Evolutionary conservation across 2,888 invertebrate species (phyloP), one percentile per base, ranked within the genome.

Genomic region (Lasioglossum morio): DNA sequence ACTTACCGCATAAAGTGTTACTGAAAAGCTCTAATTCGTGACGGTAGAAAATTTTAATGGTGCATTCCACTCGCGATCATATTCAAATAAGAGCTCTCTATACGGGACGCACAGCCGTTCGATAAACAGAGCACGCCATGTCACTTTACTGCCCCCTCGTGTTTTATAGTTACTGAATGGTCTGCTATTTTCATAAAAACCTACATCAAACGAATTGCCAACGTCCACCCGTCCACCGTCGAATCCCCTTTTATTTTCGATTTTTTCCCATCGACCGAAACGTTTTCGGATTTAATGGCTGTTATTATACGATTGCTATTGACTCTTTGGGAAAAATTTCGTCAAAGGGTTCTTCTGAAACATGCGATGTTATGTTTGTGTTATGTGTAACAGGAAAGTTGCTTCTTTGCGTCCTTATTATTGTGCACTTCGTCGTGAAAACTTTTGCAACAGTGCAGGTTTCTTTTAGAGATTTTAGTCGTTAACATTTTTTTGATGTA

Each of bases 41-140:
- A 70, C 80, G 34, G 48, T 60, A 77, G 53, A 63, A 46, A 70
- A 76, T 66, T 76, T 75, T 74, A 79, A 46, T 69, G 72, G 40
- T 57, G 48, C 72, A 37, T 43, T 72, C 80, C 53, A 53, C 63
- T 79, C 72, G 72, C 73, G 77, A 40, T 48, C 34, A 30, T 73
- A 77, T 81, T 86, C 77, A 72, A 81, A 86, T 86, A 86, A 86
- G 84, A 76, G 84, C 78, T 72, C 76, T 72, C 53, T 48, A 69
- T 69, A 79, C 73, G 75, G 76, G 37, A 72, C 79, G 46, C 76
- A 69, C 23, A 16, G 37, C 77, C 78, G 60, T 57, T 87, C 87
- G 72, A 85, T 82, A 82, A 85, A 77, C 74, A 75, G 63, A 85
- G 77, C 77, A 81, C 77, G 84, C 77, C 34, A 53, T 81, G 83